These are phyloP conservation scores for Corydoras sp. DNA, from an alignment of 2,113 vertebrate genomes.

Conservation along the genomic window DNA sequence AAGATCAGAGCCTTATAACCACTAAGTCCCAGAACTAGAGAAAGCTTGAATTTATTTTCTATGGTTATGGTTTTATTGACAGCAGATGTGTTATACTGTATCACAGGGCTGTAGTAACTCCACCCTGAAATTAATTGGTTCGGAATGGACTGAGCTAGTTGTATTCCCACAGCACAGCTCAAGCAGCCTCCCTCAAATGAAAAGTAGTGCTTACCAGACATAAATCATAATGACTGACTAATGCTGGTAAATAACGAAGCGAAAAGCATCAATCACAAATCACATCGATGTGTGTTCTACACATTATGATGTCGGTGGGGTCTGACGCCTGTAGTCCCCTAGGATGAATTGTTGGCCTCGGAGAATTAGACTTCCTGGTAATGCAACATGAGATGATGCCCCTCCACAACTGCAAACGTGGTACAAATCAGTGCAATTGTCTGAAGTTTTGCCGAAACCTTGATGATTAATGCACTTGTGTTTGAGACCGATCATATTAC, in stretches of 20 bases:
- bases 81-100: slow-evolving; percentile 51
- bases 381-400: slow-evolving; percentile 11
- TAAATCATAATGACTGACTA: slow-evolving; percentile 41
- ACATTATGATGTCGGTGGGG: slow-evolving; percentile 22
- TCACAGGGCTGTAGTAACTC: slow-evolving; percentile 44
- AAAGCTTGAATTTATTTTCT: slow-evolving; percentile 43
- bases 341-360: slow-evolving; percentile 17
- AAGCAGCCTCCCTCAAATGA: slow-evolving; percentile 27
- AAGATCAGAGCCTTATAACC: no score
- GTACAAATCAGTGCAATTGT: slow-evolving; percentile 18
- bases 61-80: slow-evolving; percentile 41
- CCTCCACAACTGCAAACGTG: slow-evolving; percentile 28
- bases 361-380: slow-evolving; percentile 25
- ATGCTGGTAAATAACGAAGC: slow-evolving; percentile 36
- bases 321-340: slow-evolving; percentile 25
- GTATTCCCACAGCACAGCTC: slow-evolving; percentile 45
- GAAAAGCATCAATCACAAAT: slow-evolving; percentile 35
- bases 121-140: slow-evolving; percentile 55
- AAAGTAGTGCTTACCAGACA: slow-evolving; percentile 37
- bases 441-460: slow-evolving; percentile 8
- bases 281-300: slow-evolving; percentile 19
- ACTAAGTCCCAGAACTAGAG: slow-evolving; percentile 22
- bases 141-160: slow-evolving; percentile 49
- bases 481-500: background rate
- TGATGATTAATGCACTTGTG: background rate